Percentiles rank a stretch among this genome's conserved stretches.
These are phyloP conservation scores for Acestrorhynchus altus DNA, from an alignment of 2,797 vertebrate genomes.

Conservation along the genomic window DNA sequence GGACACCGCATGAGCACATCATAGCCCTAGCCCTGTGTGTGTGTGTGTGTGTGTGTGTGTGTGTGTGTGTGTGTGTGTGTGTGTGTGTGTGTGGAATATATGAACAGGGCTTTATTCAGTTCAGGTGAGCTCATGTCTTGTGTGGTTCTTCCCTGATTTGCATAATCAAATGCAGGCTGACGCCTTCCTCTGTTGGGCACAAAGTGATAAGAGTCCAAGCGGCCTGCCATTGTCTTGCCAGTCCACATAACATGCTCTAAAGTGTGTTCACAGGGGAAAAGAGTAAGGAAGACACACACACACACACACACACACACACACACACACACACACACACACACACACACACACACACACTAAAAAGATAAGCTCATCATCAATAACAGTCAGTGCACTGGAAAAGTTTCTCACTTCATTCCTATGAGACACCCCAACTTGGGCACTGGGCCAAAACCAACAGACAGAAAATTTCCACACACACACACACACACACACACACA, in stretches of 20 bases:
- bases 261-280: conserved; percentile 6
- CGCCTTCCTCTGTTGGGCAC: conserved; percentile 26
- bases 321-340: conserved; percentile 24
- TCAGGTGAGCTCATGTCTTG: conserved; percentile 41
- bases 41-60: neutral
- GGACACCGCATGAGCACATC: no score
- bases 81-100: conserved; percentile 14
- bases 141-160: conserved; percentile 26
- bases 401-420: conserved; percentile 22
- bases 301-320: neutral
- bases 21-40: no score
- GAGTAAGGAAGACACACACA: neutral
- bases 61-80: conserved; percentile 17
- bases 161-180: conserved; percentile 42
- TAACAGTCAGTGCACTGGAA: conserved; percentile 28
- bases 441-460: conserved; percentile 28
- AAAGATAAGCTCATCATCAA: conserved; percentile 35
- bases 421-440: conserved; percentile 9
- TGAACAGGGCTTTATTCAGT: conserved; percentile 19
- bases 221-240: conserved; percentile 6
- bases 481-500: conserved; percentile 28
- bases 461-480: conserved; percentile 7
- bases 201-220: conserved; percentile 28
- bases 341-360: conserved; percentile 13
- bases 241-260: conserved; percentile 35